Percentiles rank a stretch among this genome's conserved stretches.
phyloP scores from a whole-genome alignment of 2,797 vertebrate genomes.

The Phoeniculus purpureus region DNA sequence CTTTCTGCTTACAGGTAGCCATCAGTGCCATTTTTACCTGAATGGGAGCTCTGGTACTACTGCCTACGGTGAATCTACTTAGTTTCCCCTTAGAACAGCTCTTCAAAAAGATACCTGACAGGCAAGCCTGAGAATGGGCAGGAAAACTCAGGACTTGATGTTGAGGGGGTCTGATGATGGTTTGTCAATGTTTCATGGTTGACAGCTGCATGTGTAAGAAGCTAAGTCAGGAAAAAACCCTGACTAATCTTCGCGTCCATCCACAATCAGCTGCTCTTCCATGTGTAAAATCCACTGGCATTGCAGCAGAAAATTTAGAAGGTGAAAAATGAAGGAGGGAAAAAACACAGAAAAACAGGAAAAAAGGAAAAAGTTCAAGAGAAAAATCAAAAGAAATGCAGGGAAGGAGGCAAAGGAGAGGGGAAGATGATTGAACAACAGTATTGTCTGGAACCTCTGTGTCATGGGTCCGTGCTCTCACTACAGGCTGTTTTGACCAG shows the following conservation, averaged over 20 bases:
- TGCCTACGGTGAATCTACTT: not conserved
- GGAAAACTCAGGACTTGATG: not conserved
- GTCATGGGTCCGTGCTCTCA: not conserved
- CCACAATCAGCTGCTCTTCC: constrained; percentile 2
- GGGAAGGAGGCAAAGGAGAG: not conserved
- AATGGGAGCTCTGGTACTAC: not conserved
- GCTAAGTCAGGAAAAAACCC: constrained; percentile 2
- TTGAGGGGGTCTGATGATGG: not conserved
- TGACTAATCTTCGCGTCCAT: constrained; percentile 1
- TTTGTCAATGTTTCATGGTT: constrained; percentile 8
- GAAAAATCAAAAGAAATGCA: not conserved
- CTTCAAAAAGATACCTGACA: not conserved
- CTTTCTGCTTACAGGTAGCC: not conserved
- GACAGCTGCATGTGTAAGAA: constrained; percentile 20
- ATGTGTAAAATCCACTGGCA: not conserved
- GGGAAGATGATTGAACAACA: not conserved
- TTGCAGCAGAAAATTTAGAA: not conserved
- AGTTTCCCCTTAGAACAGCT: not conserved
- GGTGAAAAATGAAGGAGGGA: not conserved
- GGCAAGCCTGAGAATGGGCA: not conserved
- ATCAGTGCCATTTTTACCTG: not conserved
- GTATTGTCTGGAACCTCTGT: not conserved
- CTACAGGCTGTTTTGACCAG: not conserved
- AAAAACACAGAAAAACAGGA: not conserved
- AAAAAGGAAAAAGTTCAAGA: not conserved